Base-by-base conservation (phyloP, 2,113 vertebrate genomes). In the Macrotus californicus region DNA sequence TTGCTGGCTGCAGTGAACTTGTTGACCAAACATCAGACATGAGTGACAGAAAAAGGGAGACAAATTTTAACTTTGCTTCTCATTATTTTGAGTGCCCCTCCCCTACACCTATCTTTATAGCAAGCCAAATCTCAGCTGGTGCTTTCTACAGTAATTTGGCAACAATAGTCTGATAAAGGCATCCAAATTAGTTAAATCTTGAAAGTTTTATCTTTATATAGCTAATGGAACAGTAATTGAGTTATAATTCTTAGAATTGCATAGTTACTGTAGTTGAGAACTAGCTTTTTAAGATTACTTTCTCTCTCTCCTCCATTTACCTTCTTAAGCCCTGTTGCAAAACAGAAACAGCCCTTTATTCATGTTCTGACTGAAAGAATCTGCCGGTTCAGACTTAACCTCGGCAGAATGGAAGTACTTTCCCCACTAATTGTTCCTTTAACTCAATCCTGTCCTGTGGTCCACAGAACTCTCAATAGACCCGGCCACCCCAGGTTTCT, bases 171-270 rank as follows among this genome's bases (percentile, higher is more conserved):
- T 89, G 22, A 14, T 14, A 64, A 77, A 82, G 39, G 4, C 59
- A 88, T 8, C 12, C 56, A 56, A 72, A 92, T 97, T 88, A 94
- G 77, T 96, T 52, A 86, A 80, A 82, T 87, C 83, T 90, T 89
- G 16, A 91, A 84, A 24, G 26, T 83, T 96, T 94, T 93, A 69
- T 91, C 89, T 92, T 94, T 86, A 66, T 94, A 14, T 52, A 80
- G 70, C 36, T 84, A 89, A n/a, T 41, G 77, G 48, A 86, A 80
- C 67, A 85, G 76, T 88, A 94, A 87, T 14, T 76, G 43, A 77
- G 4, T 66, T 94, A 72, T 46, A 29, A 61, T 87, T 95, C 72
- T 89, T 50, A 94, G 67, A 91, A 84, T 3, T 87, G 41, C n/a
- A 36, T 26, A 3, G 1, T 77, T 79, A n/a, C 70, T 6, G 0